Percentiles rank a stretch among this genome's conserved stretches.
These are phyloP conservation scores for Odocoileus hemionus DNA, from an alignment of 2,113 vertebrate genomes.

Conservation along the genomic window DNA sequence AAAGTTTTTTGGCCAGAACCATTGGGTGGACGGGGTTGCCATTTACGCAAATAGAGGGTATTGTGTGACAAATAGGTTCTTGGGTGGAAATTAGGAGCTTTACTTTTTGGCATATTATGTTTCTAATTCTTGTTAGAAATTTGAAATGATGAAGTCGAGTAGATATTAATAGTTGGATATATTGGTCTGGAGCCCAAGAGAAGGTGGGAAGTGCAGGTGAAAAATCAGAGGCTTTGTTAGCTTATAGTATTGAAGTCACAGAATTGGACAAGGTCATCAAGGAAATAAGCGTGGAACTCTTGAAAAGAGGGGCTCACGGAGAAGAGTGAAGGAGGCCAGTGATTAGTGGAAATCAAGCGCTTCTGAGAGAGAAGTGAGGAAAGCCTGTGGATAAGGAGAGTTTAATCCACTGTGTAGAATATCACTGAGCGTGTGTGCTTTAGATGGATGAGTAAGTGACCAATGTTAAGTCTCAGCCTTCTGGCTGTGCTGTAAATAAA, in stretches of 20 bases:
- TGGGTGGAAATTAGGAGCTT: not conserved
- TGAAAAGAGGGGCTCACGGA: not conserved
- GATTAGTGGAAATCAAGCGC: not conserved
- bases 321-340: not conserved
- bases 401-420: not conserved
- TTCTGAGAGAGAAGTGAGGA: not conserved
- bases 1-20: not conserved
- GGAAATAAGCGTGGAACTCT: not conserved
- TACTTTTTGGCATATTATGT: not conserved
- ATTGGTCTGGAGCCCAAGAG: not conserved
- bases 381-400: not conserved
- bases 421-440: not conserved
- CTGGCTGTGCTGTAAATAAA: not conserved
- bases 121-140: not conserved
- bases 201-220: not conserved
- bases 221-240: not conserved
- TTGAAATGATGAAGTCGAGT: not conserved
- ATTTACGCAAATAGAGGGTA: not conserved
- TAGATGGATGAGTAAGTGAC: not conserved
- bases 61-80: not conserved
- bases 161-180: not conserved
- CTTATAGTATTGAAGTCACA: not conserved
- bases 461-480: not conserved
- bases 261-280: not conserved
- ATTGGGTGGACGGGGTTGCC: not conserved